These are phyloP conservation scores for Pammene fasciana DNA, from an alignment of 2,888 invertebrate species.

Conservation along the genomic window DNA sequence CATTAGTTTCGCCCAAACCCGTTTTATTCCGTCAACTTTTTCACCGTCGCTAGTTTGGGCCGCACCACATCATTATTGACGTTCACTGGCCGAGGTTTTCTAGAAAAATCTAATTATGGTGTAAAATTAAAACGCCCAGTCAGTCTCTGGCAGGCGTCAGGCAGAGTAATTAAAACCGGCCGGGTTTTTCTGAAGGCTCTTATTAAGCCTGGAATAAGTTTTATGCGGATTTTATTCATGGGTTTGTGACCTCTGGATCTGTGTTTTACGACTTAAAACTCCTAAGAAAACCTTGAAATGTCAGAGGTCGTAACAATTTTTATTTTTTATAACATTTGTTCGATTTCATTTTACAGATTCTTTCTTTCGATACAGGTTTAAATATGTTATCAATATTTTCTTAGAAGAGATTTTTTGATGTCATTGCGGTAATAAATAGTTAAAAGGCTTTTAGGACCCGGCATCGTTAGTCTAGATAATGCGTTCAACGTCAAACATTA, in stretches of 20 bases:
- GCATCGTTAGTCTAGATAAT: conserved; percentile 20
- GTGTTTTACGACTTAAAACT: conserved; percentile 7
- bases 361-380: too few relatives aligned
- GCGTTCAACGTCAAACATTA: conserved; percentile 21
- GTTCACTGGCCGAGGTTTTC: conserved; percentile 46
- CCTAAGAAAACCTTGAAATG: neutral
- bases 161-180: conserved; percentile 65
- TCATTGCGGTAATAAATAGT: too few relatives aligned
- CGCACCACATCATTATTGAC: conserved; percentile 23
- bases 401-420: too few relatives aligned
- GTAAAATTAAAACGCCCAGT: conserved; percentile 65
- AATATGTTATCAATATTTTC: too few relatives aligned
- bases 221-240: conserved; percentile 22
- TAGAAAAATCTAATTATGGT: conserved; percentile 71
- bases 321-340: too few relatives aligned
- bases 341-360: too few relatives aligned
- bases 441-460: conserved; percentile 7
- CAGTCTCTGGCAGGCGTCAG: conserved; percentile 54
- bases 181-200: conserved; percentile 50
- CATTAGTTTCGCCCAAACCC: conserved; percentile 22
- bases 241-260: conserved; percentile 26
- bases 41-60: neutral
- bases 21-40: conserved; percentile 21
- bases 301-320: too few relatives aligned
- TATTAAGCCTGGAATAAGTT: conserved; percentile 34